Evolutionary conservation across 2,113 vertebrate genomes (phyloP).

Genomic region (Archocentrus centrarchus): DNA sequence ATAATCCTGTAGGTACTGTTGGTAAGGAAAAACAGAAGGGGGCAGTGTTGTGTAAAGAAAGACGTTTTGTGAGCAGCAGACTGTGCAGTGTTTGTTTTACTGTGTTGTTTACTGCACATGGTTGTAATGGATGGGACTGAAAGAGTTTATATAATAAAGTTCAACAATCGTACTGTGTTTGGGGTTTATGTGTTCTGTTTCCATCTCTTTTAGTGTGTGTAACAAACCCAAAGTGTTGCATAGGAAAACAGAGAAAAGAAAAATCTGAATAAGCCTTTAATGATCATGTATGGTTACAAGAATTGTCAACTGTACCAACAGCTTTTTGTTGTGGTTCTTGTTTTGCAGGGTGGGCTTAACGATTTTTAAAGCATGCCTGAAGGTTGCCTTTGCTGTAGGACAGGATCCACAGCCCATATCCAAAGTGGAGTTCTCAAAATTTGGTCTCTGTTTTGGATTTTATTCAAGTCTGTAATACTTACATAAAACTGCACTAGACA

Average conservation of each 20-base stretch:
- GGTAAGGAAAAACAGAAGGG: slow-evolving; percentile 35
- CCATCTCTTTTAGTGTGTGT: neutral
- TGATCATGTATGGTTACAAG: neutral
- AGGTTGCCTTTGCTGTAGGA: neutral
- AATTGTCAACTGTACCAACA: neutral
- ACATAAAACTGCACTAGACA: neutral
- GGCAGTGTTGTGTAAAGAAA: slow-evolving; percentile 61
- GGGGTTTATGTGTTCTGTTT: neutral
- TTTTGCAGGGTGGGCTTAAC: neutral
- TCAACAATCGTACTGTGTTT: neutral
- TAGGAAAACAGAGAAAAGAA: neutral
- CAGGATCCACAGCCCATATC: neutral
- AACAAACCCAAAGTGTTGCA: neutral
- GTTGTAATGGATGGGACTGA: neutral
- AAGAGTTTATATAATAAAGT: slow-evolving; percentile 40
- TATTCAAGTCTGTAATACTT: neutral
- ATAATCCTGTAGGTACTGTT: neutral
- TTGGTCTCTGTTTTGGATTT: neutral
- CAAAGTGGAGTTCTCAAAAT: neutral
- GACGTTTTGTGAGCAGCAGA: neutral
- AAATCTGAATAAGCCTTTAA: neutral
- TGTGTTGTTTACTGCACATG: neutral
- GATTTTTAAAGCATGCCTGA: neutral
- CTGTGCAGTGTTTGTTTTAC: neutral
- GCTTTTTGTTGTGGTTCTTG: neutral